These are phyloP conservation scores for Panagrolaimus sp. DNA, from an alignment of 1,140 invertebrate genomes.

Conservation along the genomic window DNA sequence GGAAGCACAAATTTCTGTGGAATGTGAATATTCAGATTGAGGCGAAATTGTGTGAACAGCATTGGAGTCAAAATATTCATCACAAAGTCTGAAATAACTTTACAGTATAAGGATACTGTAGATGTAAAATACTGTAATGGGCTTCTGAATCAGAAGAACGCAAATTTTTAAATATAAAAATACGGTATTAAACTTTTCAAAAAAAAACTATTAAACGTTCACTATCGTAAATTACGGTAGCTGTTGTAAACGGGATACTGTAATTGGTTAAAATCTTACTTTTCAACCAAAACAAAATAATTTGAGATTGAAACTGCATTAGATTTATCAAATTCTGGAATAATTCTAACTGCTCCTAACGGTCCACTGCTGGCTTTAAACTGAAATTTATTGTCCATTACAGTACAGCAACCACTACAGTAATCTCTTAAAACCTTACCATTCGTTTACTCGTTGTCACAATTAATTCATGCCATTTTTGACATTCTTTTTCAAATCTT, in stretches of 20 bases:
- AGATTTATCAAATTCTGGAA: background rate
- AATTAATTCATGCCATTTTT: background rate
- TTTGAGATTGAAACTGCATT: background rate
- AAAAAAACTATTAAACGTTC: too few relatives aligned
- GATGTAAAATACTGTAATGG: too few relatives aligned
- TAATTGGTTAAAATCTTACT: background rate
- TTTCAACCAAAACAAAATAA: slow-evolving; percentile 9
- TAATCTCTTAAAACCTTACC: background rate
- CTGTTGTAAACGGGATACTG: too few relatives aligned
- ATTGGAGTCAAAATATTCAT: background rate
- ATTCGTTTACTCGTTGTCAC: background rate
- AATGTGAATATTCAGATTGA: slow-evolving; percentile 4
- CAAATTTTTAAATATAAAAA: too few relatives aligned
- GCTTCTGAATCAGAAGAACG: too few relatives aligned
- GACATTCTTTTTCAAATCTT: background rate
- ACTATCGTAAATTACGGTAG: too few relatives aligned
- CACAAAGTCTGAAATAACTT: background rate
- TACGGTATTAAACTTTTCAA: too few relatives aligned
- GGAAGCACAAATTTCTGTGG: background rate
- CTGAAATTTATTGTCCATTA: background rate
- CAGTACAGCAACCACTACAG: background rate
- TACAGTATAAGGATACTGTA: background rate
- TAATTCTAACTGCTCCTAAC: background rate
- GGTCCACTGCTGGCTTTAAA: background rate
- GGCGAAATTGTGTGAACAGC: background rate